These are phyloP conservation scores for Periparus ater DNA, from an alignment of 2,797 vertebrate genomes.

Conservation along the genomic window DNA sequence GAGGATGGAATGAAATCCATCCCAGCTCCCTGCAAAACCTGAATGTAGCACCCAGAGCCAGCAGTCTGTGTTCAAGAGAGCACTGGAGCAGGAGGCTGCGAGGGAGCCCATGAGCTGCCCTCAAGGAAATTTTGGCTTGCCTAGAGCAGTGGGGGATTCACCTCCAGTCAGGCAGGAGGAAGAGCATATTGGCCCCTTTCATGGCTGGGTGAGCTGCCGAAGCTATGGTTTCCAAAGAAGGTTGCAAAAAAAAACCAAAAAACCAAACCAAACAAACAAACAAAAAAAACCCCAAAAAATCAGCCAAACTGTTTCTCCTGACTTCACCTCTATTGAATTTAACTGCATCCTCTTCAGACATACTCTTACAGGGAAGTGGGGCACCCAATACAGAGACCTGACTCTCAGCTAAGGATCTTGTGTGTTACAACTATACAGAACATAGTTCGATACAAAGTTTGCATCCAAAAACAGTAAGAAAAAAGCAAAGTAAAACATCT, in stretches of 20 bases:
- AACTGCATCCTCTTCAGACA: not conserved
- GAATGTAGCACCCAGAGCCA: not conserved
- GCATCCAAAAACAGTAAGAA: not conserved
- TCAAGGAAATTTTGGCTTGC: not conserved
- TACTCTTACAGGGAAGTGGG: not conserved
- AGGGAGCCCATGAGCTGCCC: not conserved
- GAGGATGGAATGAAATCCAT: not conserved
- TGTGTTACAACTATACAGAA: not conserved
- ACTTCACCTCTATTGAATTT: not conserved
- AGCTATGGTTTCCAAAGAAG: not conserved
- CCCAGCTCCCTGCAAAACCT: not conserved
- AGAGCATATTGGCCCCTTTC: not conserved
- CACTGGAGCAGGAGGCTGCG: rapidly evolving
- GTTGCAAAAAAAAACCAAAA: not conserved
- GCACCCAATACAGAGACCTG: not conserved
- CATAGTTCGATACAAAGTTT: not conserved
- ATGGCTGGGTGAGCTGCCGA: not conserved
- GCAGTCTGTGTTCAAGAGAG: not conserved
- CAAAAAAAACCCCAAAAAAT: not conserved
- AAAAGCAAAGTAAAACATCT: not conserved
- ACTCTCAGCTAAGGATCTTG: not conserved
- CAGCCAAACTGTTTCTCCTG: not conserved
- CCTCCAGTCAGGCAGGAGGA: not conserved
- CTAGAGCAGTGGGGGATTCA: not conserved
- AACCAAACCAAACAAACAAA: not conserved